Conservation (phyloP, 2,113 vertebrate genomes). For the Machaerirhynchus nigripectus region DNA sequence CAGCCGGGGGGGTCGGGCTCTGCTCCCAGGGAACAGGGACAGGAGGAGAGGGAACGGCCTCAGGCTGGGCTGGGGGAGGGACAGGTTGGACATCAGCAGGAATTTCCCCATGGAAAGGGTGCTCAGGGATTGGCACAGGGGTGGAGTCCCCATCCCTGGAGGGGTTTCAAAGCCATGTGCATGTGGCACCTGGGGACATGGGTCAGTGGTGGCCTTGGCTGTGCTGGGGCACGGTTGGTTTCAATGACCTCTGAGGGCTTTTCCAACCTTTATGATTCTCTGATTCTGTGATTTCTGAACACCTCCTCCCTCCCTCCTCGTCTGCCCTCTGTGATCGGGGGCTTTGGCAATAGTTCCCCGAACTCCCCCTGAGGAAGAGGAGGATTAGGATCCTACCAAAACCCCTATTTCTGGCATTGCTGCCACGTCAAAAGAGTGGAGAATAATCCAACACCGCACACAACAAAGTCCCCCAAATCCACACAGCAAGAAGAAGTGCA, state of each 20-base stretch:
- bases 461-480: neutral
- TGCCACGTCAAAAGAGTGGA: neutral
- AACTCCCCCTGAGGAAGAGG: neutral
- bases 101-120: too few relatives aligned
- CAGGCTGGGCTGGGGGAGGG: neutral
- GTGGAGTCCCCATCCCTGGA: neutral
- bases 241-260: neutral
- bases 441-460: neutral
- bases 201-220: neutral
- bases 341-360: neutral
- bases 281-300: neutral
- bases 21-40: neutral
- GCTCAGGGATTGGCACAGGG: too few relatives aligned
- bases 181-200: neutral
- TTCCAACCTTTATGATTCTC: neutral
- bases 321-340: neutral
- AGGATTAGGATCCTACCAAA: neutral
- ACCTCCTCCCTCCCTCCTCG: neutral
- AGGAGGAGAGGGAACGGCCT: neutral
- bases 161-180: fast-evolving
- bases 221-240: neutral
- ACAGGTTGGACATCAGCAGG: too few relatives aligned
- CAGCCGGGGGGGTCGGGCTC: neutral
- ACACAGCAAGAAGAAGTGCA: too few relatives aligned
- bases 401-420: fast-evolving